Base-by-base conservation (phyloP, 2,888 invertebrate species). In the Aporophyla lueneburgensis region DNA sequence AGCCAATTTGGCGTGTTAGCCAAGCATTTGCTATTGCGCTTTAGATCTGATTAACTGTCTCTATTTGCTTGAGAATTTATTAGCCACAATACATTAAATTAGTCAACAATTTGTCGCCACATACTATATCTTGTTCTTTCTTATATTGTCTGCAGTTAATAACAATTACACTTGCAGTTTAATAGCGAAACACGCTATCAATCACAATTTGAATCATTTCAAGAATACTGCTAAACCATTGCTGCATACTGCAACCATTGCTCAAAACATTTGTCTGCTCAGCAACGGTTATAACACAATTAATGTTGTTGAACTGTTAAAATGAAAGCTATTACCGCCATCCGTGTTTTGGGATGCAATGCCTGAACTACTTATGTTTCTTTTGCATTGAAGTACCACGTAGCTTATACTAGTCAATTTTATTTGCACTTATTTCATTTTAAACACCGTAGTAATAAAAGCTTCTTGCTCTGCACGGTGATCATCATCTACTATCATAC, bases 21-120 rank as follows among this genome's bases (percentile, higher is more conserved):
- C 83, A 81, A 83, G 56, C 80, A 81, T 81, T 81, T 81, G 65
- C 79, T 83, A 81, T 68, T 77, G 53, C 81, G 63, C 46, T 33
- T 69, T 12, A 71, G 83, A 81, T 79, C 81, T 83, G 83, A 81
- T 81, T 81, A 79, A 83, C 83, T 81, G 79, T 81, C 81, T 83
- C 79, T 83, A 75, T 79, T 81, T 79, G 83, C 68, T 56, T 81
- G 67, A 79, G 14, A 79, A 81, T 81, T 81, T 79, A 81, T 83
- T 81, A 83, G 71, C 63, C 68, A 83, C 71, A 63, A 79, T 69
- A 79, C 68, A 71, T 69, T 75, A 56, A 83, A 83, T 79, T 81
- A 61, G 79, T 71, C 83, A 79, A 71, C 79, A 75, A 79, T 81
- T 81, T 83, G 81, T 74, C 80, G 71, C 51, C 56, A 79, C 75